Evolutionary conservation across 2,113 vertebrate species (phyloP), one percentile per base, ranked within the genome.

Genomic region (Willisornis vidua): DNA sequence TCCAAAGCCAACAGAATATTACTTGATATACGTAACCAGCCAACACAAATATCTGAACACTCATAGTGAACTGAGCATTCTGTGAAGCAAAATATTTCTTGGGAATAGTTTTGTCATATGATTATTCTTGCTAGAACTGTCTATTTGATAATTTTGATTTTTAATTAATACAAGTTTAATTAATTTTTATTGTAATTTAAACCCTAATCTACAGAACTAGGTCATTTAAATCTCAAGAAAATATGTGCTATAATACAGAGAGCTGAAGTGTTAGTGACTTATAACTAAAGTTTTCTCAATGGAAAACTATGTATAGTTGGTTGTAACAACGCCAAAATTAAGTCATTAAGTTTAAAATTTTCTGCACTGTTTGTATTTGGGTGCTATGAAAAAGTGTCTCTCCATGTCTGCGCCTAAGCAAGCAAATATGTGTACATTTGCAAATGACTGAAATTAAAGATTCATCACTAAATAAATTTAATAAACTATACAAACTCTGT

Each of bases 91-190:
- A 75, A 39, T 75, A 68, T 89, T 89, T 85, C 71, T 82, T 0
- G 0, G 57, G 33, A 91, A 45, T 72, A 59, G 13, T 25, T 95
- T 62, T 92, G 33, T 74, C 2, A 2, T 68, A 33, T 2, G 14
- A 86, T 88, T 90, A 72, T 45, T 74, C 74, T 75, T 90, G 35
- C 35, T 92, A 87, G 77, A 90, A 52, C 3, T 54, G 24, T 58
- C 52, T 2, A 26, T 16, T 87, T 19, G 12, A 89, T 63, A 78
- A 48, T 72, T 88, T 88, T 73, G 35, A 85, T 70, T 93, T 90
- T 84, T 67, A 68, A 90, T 90, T 92, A 94, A 86, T 85, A 70
- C 70, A 77, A 35, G 52, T 43, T 88, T 85, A 90, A 86, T 90
- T 95, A 90, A 39, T 89, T 87, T 89, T 86, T 72, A 59, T 22